Evolutionary conservation across 2,113 vertebrate species (phyloP).

Genomic region (Vulpes lagopus): DNA sequence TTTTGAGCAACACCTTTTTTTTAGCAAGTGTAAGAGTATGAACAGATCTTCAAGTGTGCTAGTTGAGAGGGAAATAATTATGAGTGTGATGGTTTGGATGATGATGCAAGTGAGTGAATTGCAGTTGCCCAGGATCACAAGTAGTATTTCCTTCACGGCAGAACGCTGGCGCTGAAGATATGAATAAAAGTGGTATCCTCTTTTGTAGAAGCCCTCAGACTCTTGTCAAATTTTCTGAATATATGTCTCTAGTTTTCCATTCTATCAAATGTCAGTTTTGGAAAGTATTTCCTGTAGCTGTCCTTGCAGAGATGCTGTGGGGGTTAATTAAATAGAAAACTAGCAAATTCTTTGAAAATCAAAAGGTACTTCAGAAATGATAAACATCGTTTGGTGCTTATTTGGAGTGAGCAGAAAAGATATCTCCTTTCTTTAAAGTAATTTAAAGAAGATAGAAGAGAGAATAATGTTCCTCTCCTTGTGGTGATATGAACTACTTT

Average conservation of each 20-base stretch:
- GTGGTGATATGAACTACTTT: not conserved
- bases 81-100: not conserved
- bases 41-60: not conserved
- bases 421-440: not conserved
- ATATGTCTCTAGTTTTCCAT: not conserved
- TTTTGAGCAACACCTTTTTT: constrained; percentile 26
- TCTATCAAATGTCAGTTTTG: not conserved
- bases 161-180: not conserved
- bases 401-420: not conserved
- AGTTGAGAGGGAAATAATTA: not conserved
- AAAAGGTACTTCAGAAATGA: not conserved
- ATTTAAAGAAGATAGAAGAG: not conserved
- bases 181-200: not conserved
- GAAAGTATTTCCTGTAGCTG: not conserved
- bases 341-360: constrained; percentile 30
- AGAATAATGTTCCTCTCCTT: not conserved
- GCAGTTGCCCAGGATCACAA: not conserved
- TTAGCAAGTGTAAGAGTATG: not conserved
- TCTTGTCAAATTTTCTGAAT: not conserved
- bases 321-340: not conserved
- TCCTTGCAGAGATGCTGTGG: not conserved
- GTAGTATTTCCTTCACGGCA: not conserved
- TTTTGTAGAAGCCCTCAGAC: not conserved
- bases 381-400: not conserved
- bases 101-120: not conserved